phyloP scores from a whole-genome alignment of 2,797 vertebrate species.

The Sylvia borin region DNA sequence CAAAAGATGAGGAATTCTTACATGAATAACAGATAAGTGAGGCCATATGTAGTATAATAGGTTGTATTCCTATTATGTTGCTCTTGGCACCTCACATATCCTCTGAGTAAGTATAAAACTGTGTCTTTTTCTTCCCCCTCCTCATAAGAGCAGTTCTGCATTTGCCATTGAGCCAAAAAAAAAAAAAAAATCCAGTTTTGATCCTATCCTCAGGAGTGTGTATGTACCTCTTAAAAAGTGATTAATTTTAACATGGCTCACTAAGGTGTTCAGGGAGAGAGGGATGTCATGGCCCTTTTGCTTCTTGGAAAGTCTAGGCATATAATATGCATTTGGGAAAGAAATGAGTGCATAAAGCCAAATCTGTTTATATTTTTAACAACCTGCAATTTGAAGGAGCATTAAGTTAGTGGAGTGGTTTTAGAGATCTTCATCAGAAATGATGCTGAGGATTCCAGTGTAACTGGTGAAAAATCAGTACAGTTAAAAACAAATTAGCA shows the following conservation, averaged over 20 bases:
- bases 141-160: not conserved
- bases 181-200: not conserved
- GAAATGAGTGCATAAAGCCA: not conserved
- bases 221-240: not conserved
- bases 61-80: constrained; percentile 52
- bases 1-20: constrained; percentile 47
- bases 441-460: not conserved
- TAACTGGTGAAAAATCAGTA: not conserved
- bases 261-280: not conserved
- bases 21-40: constrained; percentile 44
- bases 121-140: not conserved
- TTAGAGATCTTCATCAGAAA: not conserved
- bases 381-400: not conserved
- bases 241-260: not conserved
- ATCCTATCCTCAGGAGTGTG: not conserved
- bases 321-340: not conserved
- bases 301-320: not conserved
- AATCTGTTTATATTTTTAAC: not conserved
- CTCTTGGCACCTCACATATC: constrained; percentile 56
- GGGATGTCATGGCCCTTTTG: not conserved
- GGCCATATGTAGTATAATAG: constrained; percentile 53
- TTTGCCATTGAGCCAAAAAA: constrained; percentile 9
- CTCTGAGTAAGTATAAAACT: constrained; percentile 41
- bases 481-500: not conserved
- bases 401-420: not conserved